Evolutionary conservation across 2,113 vertebrate species (phyloP), one percentile per base, ranked within the genome.

Genomic region (Pimephales promelas): DNA sequence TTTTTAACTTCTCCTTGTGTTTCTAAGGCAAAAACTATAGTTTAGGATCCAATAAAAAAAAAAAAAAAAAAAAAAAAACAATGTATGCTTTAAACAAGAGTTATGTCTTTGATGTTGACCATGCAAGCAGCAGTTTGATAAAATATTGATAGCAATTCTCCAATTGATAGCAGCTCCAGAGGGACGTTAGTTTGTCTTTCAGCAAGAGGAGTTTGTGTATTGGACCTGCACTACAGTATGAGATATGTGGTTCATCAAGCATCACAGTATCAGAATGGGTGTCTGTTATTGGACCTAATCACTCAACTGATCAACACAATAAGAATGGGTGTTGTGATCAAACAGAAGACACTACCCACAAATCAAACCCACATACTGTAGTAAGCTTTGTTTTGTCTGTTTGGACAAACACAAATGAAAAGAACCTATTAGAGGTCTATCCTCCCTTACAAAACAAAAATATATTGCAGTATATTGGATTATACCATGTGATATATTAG

Each of bases 61-160:
- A 91, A 92, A 93, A 91, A 89, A n/a, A 40, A 6, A 40, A 40
- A 8, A 36, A 36, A 91, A 92, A 93, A 91, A 89, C n/a, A n/a
- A n/a, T 36, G 71, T 82, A 26, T 24, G 87, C 92, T 91, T 91
- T 54, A 75, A 79, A 90, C 89, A 90, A 90, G 89, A 89, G 90
- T 89, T 77, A 43, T 72, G 56, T 87, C 92, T 94, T 93, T 94
- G 93, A 94, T 93, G 90, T 92, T 91, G 92, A 92, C 93, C 90
- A 89, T 88, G 92, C 91, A 93, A 49, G 34, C 79, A 88, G 91
- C 86, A 91, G 91, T 93, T 93, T 93, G 92, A 94, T 94, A 90
- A 94, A 94, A 94, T 93, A 94, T 94, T 93, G 91, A 94, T 94
- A 92, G 70, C 82, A 88, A 88, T 86, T 81, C 90, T 92, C 40